phyloP scores from a whole-genome alignment of 2,113 vertebrate genomes.

The Andinoacara biseriatus region DNA sequence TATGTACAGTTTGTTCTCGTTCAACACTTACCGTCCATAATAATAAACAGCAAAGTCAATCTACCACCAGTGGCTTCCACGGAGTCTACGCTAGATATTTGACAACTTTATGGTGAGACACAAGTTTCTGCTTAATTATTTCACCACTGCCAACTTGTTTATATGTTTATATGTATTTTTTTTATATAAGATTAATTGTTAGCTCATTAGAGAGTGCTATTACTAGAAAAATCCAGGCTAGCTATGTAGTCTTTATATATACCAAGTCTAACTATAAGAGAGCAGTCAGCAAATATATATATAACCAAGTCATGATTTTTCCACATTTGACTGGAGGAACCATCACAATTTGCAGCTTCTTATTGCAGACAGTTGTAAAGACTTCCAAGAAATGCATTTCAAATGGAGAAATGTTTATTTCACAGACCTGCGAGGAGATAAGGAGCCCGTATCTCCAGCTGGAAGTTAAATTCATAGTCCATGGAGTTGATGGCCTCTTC shows the following conservation, averaged over 20 bases:
- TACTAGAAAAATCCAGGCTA: background rate
- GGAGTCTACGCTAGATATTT: background rate
- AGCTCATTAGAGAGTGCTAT: background rate
- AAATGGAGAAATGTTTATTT: background rate
- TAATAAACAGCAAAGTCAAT: background rate
- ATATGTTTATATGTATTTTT: background rate
- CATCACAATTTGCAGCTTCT: background rate
- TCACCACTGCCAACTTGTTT: background rate
- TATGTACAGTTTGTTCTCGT: background rate
- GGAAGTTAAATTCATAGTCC: constrained; percentile 94
- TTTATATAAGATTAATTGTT: background rate
- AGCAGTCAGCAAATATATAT: background rate
- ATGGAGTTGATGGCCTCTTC: constrained; percentile 88
- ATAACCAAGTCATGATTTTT: background rate
- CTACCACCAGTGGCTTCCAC: too few relatives aligned
- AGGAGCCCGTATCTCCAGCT: constrained; percentile 91
- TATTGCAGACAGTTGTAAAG: background rate
- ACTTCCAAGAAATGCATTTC: background rate
- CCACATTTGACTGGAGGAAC: background rate
- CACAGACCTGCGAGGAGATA: constrained; percentile 90
- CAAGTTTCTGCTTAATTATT: background rate
- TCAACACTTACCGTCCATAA: background rate
- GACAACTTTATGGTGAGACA: background rate
- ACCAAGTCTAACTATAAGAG: background rate
- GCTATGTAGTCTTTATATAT: background rate